Evolutionary conservation across 2,888 invertebrate species (phyloP), one percentile per base, ranked within the genome.

Genomic region (Scaeva pyrastri): DNA sequence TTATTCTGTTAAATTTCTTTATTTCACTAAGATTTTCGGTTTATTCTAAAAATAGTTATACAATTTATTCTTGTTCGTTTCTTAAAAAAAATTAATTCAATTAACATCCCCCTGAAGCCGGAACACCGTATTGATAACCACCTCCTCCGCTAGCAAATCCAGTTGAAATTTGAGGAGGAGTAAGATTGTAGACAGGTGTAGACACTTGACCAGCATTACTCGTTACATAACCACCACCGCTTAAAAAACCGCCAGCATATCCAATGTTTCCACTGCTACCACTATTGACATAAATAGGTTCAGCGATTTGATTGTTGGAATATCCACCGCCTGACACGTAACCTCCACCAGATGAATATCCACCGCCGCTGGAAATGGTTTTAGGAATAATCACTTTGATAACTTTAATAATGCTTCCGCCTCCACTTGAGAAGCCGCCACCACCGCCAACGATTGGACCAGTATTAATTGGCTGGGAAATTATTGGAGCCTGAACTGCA

Each of bases 351-450:
- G 73, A 55, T 21, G 71, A 66, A n/a, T 73, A 72, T 19, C 64
- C 79, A 19, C 55, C 62, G 45, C 55, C 62, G 45, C 50, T 77
- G n/a, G 70, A 48, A 26, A 71, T 62, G 11, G 60, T 36, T 11
- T 39, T 80, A 4, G 85, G 85, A 21, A 85, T 76, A 43, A 82
- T 75, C 6, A 85, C 72, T 31, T 81, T 85, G n/a, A 85, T 70
- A 43, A 78, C 23, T 68, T 76, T 78, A 11, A 86, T 73, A 19
- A 66, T 78, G 21, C 43, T 60, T 6, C 36, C 68, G 12, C 64
- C 62, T 2, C 48, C 78, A 6, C 36, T 56, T 1, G 60, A 41
- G 31, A 68, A 73, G 14, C 78, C 74, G 16, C 74, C 43, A 7
- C 36, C 26, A n/a, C 62, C 16, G 19, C 16, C 11, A 43, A 43